Percentiles rank a stretch among this genome's conserved stretches.
Conservation (phyloP, 2,113 vertebrate genomes). For the Mellivora capensis region DNA sequence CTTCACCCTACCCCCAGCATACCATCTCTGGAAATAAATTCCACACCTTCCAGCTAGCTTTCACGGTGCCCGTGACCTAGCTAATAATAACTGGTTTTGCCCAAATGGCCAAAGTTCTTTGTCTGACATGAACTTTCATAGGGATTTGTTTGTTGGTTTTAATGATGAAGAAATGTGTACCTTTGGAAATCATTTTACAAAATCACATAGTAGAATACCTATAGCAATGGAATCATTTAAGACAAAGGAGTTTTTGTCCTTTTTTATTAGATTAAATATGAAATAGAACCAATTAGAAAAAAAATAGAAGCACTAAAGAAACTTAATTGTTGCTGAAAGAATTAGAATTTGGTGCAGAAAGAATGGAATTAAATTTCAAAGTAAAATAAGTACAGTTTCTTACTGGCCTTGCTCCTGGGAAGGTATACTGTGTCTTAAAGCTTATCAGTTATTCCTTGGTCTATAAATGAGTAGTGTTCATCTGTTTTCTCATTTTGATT, state of each 20-base stretch:
- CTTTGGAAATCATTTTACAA: not conserved
- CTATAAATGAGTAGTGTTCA: not conserved
- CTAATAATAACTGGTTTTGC: not conserved
- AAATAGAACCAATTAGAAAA: slow-evolving; percentile 6
- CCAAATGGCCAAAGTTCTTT: not conserved
- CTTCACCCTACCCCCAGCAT: not conserved
- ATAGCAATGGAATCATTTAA: not conserved
- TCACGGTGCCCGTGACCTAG: not conserved
- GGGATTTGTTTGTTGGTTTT: not conserved
- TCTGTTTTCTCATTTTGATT: slow-evolving; percentile 29
- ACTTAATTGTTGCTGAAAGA: slow-evolving; percentile 44
- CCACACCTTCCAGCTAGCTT: not conserved
- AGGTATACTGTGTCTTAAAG: not conserved
- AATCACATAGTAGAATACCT: not conserved
- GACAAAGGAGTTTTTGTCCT: not conserved
- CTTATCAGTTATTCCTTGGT: not conserved
- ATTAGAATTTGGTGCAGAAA: slow-evolving; percentile 7
- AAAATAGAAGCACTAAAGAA: slow-evolving; percentile 36
- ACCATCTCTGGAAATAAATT: not conserved
- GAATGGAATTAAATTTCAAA: slow-evolving; percentile 57
- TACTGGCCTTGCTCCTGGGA: not conserved
- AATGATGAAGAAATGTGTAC: not conserved
- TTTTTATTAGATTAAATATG: slow-evolving; percentile 35
- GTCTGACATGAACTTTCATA: not conserved
- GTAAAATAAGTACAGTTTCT: slow-evolving; percentile 33